These are phyloP conservation scores for Tupaia chinensis DNA, from an alignment of 2,113 vertebrate genomes.

Conservation along the genomic window DNA sequence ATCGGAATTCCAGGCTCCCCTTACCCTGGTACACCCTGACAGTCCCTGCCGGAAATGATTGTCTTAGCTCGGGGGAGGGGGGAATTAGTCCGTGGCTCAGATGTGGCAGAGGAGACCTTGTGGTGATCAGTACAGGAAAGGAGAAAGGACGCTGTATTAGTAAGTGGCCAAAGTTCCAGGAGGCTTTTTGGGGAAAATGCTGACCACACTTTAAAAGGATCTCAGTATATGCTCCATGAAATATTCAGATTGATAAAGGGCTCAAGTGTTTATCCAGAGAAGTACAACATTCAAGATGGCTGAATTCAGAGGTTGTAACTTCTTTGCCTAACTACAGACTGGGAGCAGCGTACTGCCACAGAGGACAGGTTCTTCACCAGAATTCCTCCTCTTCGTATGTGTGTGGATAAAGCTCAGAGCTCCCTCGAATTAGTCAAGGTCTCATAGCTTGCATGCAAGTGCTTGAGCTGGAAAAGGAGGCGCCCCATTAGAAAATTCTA, in stretches of 20 bases:
- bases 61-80: not conserved
- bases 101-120: not conserved
- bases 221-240: not conserved
- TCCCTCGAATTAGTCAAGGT: constrained; percentile 13
- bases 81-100: not conserved
- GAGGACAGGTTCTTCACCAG: not conserved
- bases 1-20: not conserved
- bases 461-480: not conserved
- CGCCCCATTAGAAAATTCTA: not conserved
- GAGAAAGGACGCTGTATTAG: not conserved
- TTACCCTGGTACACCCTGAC: not conserved
- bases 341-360: not conserved
- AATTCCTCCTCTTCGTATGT: not conserved
- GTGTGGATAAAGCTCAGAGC: not conserved
- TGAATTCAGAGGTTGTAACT: not conserved
- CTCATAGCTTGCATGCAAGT: fast-evolving
- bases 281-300: not conserved
- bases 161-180: not conserved
- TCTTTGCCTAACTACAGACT: not conserved
- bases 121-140: not conserved
- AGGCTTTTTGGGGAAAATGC: not conserved
- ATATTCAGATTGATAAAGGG: not conserved
- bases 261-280: not conserved
- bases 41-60: not conserved
- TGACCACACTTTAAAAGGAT: not conserved